Percentiles rank a stretch among this genome's conserved stretches.
Evolutionary conservation across 2,797 vertebrate species (phyloP).

Genomic region (Aplochiton taeniatus): DNA sequence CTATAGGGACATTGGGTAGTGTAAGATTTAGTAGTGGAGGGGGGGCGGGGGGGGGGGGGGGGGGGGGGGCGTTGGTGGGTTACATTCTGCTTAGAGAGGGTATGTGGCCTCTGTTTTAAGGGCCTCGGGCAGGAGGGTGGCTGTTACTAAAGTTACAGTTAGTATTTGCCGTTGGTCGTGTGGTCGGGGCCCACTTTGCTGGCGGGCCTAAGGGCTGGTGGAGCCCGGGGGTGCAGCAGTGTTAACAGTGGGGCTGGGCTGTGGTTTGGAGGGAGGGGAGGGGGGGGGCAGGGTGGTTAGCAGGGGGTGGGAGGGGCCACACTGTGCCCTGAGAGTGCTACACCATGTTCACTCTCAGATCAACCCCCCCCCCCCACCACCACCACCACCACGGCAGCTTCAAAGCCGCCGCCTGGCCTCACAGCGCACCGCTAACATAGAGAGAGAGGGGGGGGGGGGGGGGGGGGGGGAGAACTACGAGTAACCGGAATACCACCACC

Average conservation of each 20-base stretch:
- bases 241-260: constrained; percentile 23
- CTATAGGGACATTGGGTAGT: too few species aligned
- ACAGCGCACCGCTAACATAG: constrained; percentile 73
- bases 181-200: too few species aligned
- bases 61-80: too few species aligned
- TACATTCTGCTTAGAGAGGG: too few species aligned
- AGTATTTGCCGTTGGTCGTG: too few species aligned
- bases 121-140: too few species aligned
- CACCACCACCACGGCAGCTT: constrained; percentile 70
- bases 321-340: constrained; percentile 61
- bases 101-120: too few species aligned
- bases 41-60: too few species aligned
- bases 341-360: constrained; percentile 70
- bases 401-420: constrained; percentile 79
- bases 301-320: constrained; percentile 36
- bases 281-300: not conserved
- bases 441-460: constrained; percentile 40
- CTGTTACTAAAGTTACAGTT: too few species aligned
- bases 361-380: constrained; percentile 68
- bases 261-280: not conserved
- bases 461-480: constrained; percentile 23
- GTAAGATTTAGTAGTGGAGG: too few species aligned
- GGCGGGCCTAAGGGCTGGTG: too few species aligned
- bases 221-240: too few species aligned
- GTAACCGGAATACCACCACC: constrained; percentile 72